These are phyloP conservation scores for Artibeus jamaicensis DNA, from an alignment of 2,797 vertebrate genomes.

Conservation along the genomic window DNA sequence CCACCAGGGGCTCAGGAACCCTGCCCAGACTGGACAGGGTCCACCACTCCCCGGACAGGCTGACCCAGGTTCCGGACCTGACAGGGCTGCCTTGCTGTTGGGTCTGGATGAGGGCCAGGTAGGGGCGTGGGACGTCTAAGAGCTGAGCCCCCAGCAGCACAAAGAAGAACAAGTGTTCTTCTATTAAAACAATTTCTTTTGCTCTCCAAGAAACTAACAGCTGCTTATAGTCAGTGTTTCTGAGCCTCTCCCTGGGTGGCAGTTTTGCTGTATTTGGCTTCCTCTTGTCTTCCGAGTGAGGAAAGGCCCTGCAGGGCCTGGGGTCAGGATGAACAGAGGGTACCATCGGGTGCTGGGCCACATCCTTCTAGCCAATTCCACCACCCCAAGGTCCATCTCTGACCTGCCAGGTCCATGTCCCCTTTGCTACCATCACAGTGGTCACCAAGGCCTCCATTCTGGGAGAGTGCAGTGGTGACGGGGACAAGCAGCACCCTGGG, in stretches of 20 bases:
- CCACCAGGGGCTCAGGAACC: not conserved
- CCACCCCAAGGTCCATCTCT: not conserved
- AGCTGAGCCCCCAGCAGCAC: not conserved
- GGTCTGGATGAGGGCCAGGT: not conserved
- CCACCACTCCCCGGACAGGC: not conserved
- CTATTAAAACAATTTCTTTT: conserved; percentile 56
- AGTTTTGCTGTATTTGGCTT: not conserved
- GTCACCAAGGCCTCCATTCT: not conserved
- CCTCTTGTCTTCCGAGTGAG: not conserved
- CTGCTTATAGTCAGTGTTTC: not conserved
- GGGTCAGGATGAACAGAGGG: not conserved
- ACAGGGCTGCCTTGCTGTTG: not conserved
- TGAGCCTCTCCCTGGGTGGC: not conserved
- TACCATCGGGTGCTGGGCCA: not conserved
- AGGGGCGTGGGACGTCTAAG: not conserved
- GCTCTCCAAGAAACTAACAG: conserved; percentile 43
- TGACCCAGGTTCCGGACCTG: rapidly evolving
- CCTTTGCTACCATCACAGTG: not conserved
- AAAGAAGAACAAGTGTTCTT: not conserved
- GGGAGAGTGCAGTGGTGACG: not conserved
- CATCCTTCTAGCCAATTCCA: not conserved
- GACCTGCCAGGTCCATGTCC: not conserved
- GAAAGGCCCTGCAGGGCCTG: not conserved
- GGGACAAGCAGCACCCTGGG: not conserved
- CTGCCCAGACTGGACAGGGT: not conserved